A percentile compares a stretch with the other conserved stretches of the same genome.
These are phyloP conservation scores for Peromyscus nudipes DNA, from an alignment of 2,797 vertebrate genomes.

Conservation along the genomic window DNA sequence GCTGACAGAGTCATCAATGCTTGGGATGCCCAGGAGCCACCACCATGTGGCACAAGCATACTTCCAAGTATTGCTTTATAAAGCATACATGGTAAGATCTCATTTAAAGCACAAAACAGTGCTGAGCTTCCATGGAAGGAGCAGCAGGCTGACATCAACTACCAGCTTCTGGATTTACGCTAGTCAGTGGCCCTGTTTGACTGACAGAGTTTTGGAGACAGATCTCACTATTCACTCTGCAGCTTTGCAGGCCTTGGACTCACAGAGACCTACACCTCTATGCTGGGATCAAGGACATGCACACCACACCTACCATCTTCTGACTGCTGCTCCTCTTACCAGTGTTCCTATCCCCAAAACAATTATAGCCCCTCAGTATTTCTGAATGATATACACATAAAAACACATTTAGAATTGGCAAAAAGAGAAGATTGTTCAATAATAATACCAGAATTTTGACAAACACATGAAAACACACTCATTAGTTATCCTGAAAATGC, in stretches of 20 bases:
- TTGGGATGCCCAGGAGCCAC: not conserved
- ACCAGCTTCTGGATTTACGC: not conserved
- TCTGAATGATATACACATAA: constrained; percentile 43
- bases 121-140: not conserved
- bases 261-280: not conserved
- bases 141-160: not conserved
- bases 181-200: not conserved
- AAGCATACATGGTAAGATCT: constrained; percentile 34
- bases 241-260: not conserved
- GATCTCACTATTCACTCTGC: not conserved
- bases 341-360: not conserved
- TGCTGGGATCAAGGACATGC: not conserved
- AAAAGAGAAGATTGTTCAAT: not conserved
- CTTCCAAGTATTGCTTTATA: constrained; percentile 3
- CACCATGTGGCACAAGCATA: not conserved
- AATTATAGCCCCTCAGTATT: not conserved
- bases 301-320: not conserved
- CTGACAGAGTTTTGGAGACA: not conserved
- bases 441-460: not conserved
- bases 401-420: not conserved
- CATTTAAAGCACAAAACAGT: not conserved
- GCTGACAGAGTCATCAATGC: not conserved
- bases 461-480: constrained; percentile 47
- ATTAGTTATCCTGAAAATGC: not conserved
- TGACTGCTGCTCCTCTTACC: not conserved